Base-by-base conservation (phyloP, 2,113 vertebrate genomes). In the Tychaedon coryphoeus region DNA sequence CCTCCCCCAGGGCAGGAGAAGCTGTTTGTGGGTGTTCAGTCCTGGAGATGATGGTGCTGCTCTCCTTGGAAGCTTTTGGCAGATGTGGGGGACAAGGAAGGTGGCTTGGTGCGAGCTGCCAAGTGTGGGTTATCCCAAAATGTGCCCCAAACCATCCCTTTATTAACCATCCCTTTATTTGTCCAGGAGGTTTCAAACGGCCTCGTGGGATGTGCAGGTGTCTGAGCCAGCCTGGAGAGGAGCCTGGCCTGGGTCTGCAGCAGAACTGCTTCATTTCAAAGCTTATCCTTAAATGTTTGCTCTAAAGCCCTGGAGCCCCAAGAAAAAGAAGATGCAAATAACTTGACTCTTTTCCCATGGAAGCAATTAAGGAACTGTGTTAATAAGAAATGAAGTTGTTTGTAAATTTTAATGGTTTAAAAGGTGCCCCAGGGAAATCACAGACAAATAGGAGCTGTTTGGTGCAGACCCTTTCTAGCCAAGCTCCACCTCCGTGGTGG, bases 281-380 rank as follows among this genome's bases (percentile, higher is more conserved):
- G 82, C 88, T 84, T 31, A 20, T 76, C 74, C 72, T 90, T 26
- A 70, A 88, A 86, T n/a, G 75, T 71, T 93, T 95, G 88, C 26
- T 17, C 57, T 19, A 43, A 95, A 77, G 78, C 95, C 90, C 90
- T 54, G 93, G 93, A 95, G 96, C 95, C 77, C 51, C 34, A 36
- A 79, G 95, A 88, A 91, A 90, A 90, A 92, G 92, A 92, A 78
- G 81, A 97, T 97, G 96, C 93, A 92, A 95, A 96, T 95, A 95
- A 90, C 83, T 96, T 73, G 38, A 88, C 86, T 96, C 73, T 97
- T 95, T 96, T 96, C 97, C 96, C 97, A 97, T 91, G 96, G 89
- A 97, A 96, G 96, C 97, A 97, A 96, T 97, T 97, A 96, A 93
- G 92, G 93, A 96, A 84, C 84, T 80, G 95, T 95, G 95, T 97